Conservation (phyloP, 2,888 invertebrate genomes). For the Osmoderma eremita region DNA sequence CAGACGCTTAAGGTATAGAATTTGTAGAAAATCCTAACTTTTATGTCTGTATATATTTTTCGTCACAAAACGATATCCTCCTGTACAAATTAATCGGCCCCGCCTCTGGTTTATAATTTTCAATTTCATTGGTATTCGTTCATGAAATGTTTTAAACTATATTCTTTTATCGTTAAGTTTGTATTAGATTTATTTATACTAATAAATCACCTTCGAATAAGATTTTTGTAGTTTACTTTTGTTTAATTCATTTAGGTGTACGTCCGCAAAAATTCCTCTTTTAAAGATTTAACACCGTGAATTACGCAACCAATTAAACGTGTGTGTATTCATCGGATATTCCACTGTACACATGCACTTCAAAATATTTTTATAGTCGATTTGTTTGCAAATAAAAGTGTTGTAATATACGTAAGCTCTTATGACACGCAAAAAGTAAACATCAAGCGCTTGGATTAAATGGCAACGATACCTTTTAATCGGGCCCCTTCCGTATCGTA, state of each 20-base stretch:
- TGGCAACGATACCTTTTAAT: background rate
- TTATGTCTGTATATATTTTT: too few species aligned
- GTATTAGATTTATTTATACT: background rate
- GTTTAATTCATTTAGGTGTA: background rate
- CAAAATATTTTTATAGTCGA: slow-evolving; percentile 12
- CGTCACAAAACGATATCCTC: background rate
- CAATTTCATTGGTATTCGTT: background rate
- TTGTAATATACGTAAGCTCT: slow-evolving; percentile 8
- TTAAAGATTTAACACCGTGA: background rate
- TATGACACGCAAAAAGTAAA: slow-evolving; percentile 19
- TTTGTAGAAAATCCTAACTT: too few species aligned
- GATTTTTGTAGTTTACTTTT: too few species aligned
- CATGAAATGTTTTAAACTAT: background rate
- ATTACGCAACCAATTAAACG: slow-evolving; percentile 20
- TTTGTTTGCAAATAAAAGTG: slow-evolving; percentile 31
- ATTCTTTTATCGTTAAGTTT: background rate
- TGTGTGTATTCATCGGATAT: background rate
- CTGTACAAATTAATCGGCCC: background rate
- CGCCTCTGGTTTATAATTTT: slow-evolving; percentile 11
- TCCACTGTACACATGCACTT: background rate
- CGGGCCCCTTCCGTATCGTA: background rate
- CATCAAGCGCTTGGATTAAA: background rate
- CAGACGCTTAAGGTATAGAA: too few species aligned
- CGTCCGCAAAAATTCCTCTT: background rate
- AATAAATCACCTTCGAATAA: too few species aligned